Evolutionary conservation across 2,797 vertebrate species (phyloP).

Genomic region (Acropternis orthonyx): DNA sequence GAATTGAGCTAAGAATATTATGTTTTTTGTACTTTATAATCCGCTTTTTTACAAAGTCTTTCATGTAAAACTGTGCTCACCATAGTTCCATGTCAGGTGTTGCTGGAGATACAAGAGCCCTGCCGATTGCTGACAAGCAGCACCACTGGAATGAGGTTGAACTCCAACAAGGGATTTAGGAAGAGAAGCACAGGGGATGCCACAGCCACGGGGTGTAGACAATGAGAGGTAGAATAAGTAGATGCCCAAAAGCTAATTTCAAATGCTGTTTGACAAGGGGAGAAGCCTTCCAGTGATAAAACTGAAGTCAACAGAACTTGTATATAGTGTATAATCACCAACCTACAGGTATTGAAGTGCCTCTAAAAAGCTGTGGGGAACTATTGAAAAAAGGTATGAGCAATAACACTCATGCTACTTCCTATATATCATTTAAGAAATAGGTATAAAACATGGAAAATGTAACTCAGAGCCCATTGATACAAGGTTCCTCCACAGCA

Average conservation of each 20-base stretch:
- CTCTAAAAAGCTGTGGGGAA: background rate
- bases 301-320: background rate
- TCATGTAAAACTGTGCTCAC: background rate
- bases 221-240: background rate
- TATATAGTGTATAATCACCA: background rate
- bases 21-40: background rate
- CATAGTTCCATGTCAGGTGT: background rate
- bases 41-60: constrained; percentile 1
- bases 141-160: background rate
- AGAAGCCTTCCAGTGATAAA: background rate
- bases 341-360: background rate
- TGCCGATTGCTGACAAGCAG: background rate
- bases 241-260: background rate
- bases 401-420: fast-evolving
- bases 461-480: background rate
- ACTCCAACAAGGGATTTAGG: background rate
- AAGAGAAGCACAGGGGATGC: background rate
- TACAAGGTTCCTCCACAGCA: background rate
- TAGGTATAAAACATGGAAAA: background rate
- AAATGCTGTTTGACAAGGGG: background rate
- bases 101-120: background rate
- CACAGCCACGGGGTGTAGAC: background rate
- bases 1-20: background rate
- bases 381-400: background rate
- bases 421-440: fast-evolving